Conservation (phyloP, 1,140 invertebrate genomes). For the Drosophila tropicalis region DNA sequence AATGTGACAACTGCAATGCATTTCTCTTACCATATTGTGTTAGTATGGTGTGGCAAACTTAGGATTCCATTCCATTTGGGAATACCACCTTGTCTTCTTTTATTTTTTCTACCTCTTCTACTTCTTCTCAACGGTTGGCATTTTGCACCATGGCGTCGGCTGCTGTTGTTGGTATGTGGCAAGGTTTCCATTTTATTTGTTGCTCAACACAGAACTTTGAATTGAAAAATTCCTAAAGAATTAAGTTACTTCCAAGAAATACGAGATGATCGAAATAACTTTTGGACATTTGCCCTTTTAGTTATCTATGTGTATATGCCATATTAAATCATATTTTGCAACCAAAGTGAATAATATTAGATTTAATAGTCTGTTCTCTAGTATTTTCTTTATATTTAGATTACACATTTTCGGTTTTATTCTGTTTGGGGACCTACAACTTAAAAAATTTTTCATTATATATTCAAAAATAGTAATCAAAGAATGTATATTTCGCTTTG, state of each 20-base stretch:
- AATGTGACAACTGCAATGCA: constrained; percentile 51
- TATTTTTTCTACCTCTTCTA: neutral
- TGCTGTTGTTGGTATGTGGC: neutral
- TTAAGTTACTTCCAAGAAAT: constrained; percentile 38
- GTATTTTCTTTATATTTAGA: no score
- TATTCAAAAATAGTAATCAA: no score
- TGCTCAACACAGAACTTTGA: constrained; percentile 10
- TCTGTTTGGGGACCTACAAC: no score
- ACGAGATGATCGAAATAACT: constrained; percentile 13
- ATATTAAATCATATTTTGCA: no score
- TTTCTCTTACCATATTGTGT: neutral
- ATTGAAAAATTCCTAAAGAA: neutral
- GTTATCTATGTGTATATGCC: neutral
- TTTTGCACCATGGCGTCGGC: neutral
- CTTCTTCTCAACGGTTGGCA: neutral
- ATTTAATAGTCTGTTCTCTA: no score
- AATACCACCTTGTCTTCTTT: neutral
- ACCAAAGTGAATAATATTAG: no score
- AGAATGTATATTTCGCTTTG: no score
- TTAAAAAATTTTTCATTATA: no score
- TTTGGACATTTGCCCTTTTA: neutral
- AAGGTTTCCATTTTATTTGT: constrained; percentile 7
- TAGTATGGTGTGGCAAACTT: constrained; percentile 16
- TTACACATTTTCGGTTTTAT: no score
- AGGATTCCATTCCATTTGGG: constrained; percentile 20